These are phyloP conservation scores for Sinella curviseta DNA, from an alignment of 1,140 invertebrate species.

Conservation along the genomic window DNA sequence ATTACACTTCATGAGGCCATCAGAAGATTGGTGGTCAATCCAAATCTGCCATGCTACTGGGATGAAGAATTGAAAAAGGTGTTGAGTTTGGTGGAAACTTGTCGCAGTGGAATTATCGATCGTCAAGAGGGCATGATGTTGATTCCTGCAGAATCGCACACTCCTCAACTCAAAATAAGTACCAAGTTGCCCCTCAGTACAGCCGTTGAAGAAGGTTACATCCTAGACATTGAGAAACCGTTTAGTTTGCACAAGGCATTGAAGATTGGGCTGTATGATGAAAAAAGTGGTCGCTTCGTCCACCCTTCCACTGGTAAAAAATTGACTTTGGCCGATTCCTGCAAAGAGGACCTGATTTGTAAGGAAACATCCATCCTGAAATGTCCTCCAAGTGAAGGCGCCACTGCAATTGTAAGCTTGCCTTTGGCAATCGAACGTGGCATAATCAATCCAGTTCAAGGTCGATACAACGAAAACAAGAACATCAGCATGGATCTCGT, in stretches of 20 bases:
- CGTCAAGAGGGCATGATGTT: slow-evolving; percentile 68
- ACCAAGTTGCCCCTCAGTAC: slow-evolving; percentile 59
- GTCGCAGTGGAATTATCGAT: slow-evolving; percentile 79
- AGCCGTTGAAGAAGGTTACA: slow-evolving; percentile 73
- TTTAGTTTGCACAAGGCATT: slow-evolving; percentile 81
- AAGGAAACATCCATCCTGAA: slow-evolving; percentile 76
- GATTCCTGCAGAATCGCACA: not conserved
- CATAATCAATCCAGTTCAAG: slow-evolving; percentile 72
- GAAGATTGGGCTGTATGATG: slow-evolving; percentile 77
- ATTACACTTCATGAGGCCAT: slow-evolving; percentile 83
- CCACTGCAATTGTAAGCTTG: slow-evolving; percentile 70
- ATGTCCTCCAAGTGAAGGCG: slow-evolving; percentile 57
- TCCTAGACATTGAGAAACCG: slow-evolving; percentile 80
- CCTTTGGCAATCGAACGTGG: slow-evolving; percentile 71
- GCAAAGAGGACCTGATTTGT: slow-evolving; percentile 78
- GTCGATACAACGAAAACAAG: slow-evolving; percentile 64
- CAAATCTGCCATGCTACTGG: slow-evolving; percentile 76
- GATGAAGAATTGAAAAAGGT: slow-evolving; percentile 69
- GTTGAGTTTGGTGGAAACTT: slow-evolving; percentile 73
- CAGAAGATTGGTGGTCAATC: slow-evolving; percentile 74
- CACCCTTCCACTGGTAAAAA: slow-evolving; percentile 77
- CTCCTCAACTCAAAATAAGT: not conserved
- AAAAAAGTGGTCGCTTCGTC: slow-evolving; percentile 69
- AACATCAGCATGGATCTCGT: slow-evolving; percentile 66
- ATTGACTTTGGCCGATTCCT: slow-evolving; percentile 75